Percentiles rank a stretch among this genome's conserved stretches.
phyloP scores from a whole-genome alignment of 2,113 vertebrate species.

The Rhabdornis inornatus region DNA sequence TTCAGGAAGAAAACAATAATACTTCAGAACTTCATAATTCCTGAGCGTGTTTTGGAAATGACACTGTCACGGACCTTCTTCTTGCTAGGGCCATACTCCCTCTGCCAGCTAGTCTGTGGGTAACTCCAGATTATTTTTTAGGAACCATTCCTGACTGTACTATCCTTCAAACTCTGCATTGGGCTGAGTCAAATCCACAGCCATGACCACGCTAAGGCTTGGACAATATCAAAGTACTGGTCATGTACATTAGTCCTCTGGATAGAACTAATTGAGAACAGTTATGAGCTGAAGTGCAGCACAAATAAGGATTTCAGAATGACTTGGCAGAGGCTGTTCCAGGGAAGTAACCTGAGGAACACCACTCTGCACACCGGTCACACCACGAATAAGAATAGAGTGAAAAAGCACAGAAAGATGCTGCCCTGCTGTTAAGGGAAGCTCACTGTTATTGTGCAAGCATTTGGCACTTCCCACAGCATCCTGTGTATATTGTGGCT shows the following conservation, averaged over 20 bases:
- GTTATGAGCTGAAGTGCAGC: not conserved
- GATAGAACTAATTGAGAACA: not conserved
- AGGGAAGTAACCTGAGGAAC: not conserved
- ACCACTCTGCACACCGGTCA: not conserved
- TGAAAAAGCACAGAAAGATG: not conserved
- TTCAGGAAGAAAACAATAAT: not conserved
- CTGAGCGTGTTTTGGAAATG: not conserved
- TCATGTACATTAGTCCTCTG: not conserved
- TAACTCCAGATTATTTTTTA: not conserved
- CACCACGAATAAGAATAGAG: not conserved
- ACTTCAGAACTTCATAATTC: not conserved
- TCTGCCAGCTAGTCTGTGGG: not conserved
- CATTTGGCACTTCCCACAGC: not conserved
- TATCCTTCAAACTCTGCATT: not conserved
- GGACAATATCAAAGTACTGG: not conserved
- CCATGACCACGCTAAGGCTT: not conserved
- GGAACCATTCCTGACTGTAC: accelerated
- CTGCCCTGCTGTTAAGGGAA: not conserved
- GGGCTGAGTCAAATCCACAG: not conserved
- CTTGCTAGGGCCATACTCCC: not conserved
- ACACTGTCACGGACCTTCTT: not conserved
- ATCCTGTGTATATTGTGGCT: not conserved
- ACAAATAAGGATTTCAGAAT: not conserved
- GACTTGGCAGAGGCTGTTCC: not conserved
- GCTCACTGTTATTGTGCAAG: not conserved